Evolutionary conservation across 1,140 invertebrate genomes (phyloP), one percentile per base, ranked within the genome.

Genomic region (Aphelinus certus): DNA sequence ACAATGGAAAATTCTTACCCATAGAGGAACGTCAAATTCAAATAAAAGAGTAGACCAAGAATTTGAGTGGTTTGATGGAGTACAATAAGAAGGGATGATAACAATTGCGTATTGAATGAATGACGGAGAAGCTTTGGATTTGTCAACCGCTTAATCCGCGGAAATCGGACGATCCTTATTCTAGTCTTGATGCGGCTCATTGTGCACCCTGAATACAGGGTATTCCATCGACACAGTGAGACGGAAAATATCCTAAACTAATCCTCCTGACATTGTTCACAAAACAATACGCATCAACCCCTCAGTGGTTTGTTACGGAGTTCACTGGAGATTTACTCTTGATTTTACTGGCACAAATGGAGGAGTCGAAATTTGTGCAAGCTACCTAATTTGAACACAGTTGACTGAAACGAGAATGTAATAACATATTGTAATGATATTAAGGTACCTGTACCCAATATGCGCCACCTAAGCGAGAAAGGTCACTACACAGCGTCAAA

Each of bases 181-280:
- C 71, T 57, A 65, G 53, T 53, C 61, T 64, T 64, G 5, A 51
- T 65, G 53, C 71, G 60, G 49, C 51, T 71, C 69, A 71, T 71
- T 64, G 56, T 73, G 43, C 49, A 7, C n/a, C 5, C 26, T 66
- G 48, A 51, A 58, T 66, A 7, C 49, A 43, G 7, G 1, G 60
- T 55, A 55, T 53, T 55, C 7, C 9, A 46, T 6, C 56, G 65
- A 26, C 48, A 55, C 72, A 62, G 46, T 46, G 46, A 75, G 45
- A 65, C 68, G 73, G 64, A 76, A 76, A 76, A 72, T 72, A 76
- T 76, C 57, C 75, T 71, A 71, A 76, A 73, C 78, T 83, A 81
- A 83, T 82, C 82, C 80, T 70, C 71, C 76, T 78, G 78, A 82
- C 79, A 82, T 83, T 82, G 81, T 82, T 80, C 79, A 46, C 75